phyloP scores from a whole-genome alignment of 2,113 vertebrate genomes.

The Pomatorhinus ruficollis region DNA sequence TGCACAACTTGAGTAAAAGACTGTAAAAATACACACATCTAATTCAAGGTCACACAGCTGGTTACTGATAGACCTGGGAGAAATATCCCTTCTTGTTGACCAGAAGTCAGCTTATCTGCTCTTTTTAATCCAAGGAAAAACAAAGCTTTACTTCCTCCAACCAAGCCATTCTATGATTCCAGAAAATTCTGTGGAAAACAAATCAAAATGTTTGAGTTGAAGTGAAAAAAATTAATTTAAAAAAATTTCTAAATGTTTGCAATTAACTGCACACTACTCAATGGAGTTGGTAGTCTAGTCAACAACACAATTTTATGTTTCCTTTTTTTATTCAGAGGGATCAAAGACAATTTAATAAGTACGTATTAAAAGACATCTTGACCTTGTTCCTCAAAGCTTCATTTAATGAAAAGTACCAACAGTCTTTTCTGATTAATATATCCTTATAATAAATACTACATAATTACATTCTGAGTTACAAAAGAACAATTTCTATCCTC shows the following conservation, averaged over 20 bases:
- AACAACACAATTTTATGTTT: not conserved
- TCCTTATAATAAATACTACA: slow-evolving; percentile 63
- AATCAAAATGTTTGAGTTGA: not conserved
- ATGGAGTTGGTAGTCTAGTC: not conserved
- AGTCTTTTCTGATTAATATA: slow-evolving; percentile 28
- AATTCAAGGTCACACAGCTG: not conserved
- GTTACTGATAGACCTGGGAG: not conserved
- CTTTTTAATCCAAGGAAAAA: not conserved
- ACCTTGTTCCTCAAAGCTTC: not conserved
- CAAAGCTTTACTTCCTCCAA: not conserved
- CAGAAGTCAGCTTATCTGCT: not conserved
- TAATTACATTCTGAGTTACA: slow-evolving; percentile 57
- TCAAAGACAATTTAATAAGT: slow-evolving; percentile 30
- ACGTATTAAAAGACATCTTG: slow-evolving; percentile 10
- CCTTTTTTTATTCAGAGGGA: not conserved
- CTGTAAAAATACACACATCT: not conserved
- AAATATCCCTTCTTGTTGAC: not conserved
- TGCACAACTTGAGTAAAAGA: not conserved
- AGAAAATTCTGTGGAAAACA: not conserved
- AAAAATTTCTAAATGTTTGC: not conserved
- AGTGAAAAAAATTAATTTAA: not conserved
- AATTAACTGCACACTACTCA: not conserved
- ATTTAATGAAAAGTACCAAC: slow-evolving; percentile 32
- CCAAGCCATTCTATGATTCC: not conserved
- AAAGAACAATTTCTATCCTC: slow-evolving; percentile 54